Evolutionary conservation across 2,888 invertebrate species (phyloP), one percentile per base, ranked within the genome.

Genomic region (Philhelius pedissequus): DNA sequence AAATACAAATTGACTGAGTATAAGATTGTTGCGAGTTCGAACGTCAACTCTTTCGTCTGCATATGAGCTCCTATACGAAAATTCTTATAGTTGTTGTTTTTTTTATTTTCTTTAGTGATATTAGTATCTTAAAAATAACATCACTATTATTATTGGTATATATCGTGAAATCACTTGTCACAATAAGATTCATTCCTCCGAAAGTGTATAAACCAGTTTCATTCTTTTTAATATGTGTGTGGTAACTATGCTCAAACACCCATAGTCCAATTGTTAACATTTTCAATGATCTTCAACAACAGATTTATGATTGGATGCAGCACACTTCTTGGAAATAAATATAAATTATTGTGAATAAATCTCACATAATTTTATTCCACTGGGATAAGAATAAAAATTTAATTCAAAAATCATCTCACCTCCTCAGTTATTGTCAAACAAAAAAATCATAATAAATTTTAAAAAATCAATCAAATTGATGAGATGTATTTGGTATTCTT

Each of bases 281-380:
- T 9, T 35, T 18, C 45, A 38, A 56, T 69, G 45, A 78, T 32
- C 83, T 62, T 64, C 58, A 79, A 79, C 64, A 84, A 71, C 40
- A 79, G 74, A 79, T 27, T 62, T 43, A 18, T 62, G 62, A 43
- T 62, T 40, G 32, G 25, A 52, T 70, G 58, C 27, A 66, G 73
- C 77, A 78, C 74, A 70, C 79, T 84, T 84, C 83, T 66, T 7
- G 66, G 83, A 84, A 84, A 78, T 54, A 58, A 76, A 81, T 45
- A 20, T 20, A 77, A 69, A 73, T 64, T 40, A 77, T 18, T 45
- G 38, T 40, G 43, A 40, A 66, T 64, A 71, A 54, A 48, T 74
- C 43, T 52, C 43, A 64, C 64, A 64, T 56, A 45, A 15, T 15
- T 20, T 68, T 18, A 66, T 64, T 74, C 69, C 74, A 32, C 52